Evolutionary conservation across 2,113 vertebrate species (phyloP).

Genomic region (Malurus cyaneus): DNA sequence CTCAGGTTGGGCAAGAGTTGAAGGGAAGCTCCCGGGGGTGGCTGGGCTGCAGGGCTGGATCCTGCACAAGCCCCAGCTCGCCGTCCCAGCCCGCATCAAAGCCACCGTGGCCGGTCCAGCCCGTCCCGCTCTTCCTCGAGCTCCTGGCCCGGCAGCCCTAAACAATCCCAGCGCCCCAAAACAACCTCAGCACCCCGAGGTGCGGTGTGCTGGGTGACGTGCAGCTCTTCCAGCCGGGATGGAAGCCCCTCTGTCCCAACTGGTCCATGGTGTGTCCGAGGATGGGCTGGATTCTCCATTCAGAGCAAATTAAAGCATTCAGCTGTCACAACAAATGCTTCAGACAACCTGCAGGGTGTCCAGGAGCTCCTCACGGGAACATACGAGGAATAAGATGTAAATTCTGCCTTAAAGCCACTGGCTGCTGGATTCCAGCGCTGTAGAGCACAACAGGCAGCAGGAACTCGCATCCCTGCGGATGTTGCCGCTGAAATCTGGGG

Average conservation of each 20-base stretch:
- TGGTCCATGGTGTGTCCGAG: rapidly evolving
- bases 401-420: not conserved
- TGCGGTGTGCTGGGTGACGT: rapidly evolving
- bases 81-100: not conserved
- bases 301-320: not conserved
- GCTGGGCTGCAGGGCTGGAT: not conserved
- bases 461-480: rapidly evolving
- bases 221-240: not conserved
- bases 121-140: not conserved
- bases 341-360: rapidly evolving
- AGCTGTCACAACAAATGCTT: not conserved
- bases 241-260: not conserved
- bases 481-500: not conserved
- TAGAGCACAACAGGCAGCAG: rapidly evolving
- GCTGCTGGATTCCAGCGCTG: not conserved
- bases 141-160: not conserved
- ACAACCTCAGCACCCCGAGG: not conserved
- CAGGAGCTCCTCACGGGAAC: rapidly evolving
- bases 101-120: rapidly evolving
- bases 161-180: not conserved
- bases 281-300: not conserved
- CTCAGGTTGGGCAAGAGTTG: slow-evolving; percentile 16
- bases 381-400: rapidly evolving
- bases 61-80: not conserved
- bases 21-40: not conserved